Percentiles rank a stretch among this genome's conserved stretches.
Conservation (phyloP, 2,113 vertebrate species). For the Mormyrus iriodes region DNA sequence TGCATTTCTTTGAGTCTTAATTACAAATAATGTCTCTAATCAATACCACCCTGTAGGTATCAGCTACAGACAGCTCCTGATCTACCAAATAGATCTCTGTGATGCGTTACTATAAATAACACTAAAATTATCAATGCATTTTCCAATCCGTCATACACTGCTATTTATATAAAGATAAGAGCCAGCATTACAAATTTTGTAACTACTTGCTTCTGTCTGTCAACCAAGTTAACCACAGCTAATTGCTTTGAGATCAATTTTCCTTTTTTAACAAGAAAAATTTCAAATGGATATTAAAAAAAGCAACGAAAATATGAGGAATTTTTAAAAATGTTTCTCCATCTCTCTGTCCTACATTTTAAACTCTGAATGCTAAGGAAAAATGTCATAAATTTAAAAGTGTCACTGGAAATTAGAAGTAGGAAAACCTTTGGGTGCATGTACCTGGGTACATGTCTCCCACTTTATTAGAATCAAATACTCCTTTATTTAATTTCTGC, state of each 20-base stretch:
- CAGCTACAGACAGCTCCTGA: background rate
- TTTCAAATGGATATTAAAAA: background rate
- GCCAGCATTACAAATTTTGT: conserved; percentile 1
- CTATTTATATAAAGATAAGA: conserved; percentile 8
- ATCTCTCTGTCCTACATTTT: background rate
- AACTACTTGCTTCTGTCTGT: conserved; percentile 5
- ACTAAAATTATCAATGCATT: background rate
- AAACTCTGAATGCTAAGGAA: background rate
- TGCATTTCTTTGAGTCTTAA: background rate
- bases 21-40: background rate
- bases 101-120: background rate
- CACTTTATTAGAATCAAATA: background rate
- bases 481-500: background rate
- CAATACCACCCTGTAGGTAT: background rate
- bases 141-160: conserved; percentile 15
- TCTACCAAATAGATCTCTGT: background rate
- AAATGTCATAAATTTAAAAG: background rate
- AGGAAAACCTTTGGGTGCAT: background rate
- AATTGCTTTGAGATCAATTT: conserved; percentile 10
- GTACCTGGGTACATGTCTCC: background rate
- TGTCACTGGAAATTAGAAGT: background rate
- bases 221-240: conserved; percentile 34
- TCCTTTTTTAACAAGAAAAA: conserved; percentile 20
- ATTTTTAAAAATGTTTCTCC: background rate
- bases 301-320: background rate